Percentiles rank a stretch among this genome's conserved stretches.
Conservation (phyloP, 2,113 vertebrate genomes). For the Lamprotornis superbus region DNA sequence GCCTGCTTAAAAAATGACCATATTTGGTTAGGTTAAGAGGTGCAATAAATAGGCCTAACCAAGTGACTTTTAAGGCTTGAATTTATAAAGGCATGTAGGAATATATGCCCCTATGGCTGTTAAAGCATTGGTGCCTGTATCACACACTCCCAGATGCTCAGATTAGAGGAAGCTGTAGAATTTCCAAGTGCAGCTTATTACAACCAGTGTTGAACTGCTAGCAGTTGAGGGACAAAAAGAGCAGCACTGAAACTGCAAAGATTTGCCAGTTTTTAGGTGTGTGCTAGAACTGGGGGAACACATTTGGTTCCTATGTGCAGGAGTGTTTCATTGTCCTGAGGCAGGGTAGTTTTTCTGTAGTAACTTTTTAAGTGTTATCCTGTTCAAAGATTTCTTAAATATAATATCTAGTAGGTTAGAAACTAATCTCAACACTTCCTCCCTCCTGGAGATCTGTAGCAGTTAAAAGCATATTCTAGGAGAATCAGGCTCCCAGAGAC, state of each 20-base stretch:
- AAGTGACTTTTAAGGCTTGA: background rate
- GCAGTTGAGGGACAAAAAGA: background rate
- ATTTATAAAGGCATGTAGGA: background rate
- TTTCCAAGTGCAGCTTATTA: background rate
- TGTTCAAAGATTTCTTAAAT: background rate
- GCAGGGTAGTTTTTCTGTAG: background rate
- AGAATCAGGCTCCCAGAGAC: background rate
- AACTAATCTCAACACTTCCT: background rate
- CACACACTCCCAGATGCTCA: background rate
- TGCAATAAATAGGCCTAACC: background rate
- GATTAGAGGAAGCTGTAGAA: background rate
- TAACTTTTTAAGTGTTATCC: background rate
- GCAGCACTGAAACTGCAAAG: background rate
- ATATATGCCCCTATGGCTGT: background rate
- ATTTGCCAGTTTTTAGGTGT: background rate
- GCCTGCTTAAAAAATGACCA: background rate
- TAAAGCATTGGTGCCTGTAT: background rate
- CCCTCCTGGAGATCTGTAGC: background rate
- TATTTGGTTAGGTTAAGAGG: background rate
- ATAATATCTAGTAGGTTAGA: background rate
- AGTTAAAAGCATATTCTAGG: constrained; percentile 1
- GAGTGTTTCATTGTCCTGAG: background rate
- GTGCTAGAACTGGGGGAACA: background rate
- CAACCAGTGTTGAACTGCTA: background rate
- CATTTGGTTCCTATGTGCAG: background rate